Evolutionary conservation across 1,140 invertebrate species (phyloP).

Genomic region (Rhizoglyphus robini): DNA sequence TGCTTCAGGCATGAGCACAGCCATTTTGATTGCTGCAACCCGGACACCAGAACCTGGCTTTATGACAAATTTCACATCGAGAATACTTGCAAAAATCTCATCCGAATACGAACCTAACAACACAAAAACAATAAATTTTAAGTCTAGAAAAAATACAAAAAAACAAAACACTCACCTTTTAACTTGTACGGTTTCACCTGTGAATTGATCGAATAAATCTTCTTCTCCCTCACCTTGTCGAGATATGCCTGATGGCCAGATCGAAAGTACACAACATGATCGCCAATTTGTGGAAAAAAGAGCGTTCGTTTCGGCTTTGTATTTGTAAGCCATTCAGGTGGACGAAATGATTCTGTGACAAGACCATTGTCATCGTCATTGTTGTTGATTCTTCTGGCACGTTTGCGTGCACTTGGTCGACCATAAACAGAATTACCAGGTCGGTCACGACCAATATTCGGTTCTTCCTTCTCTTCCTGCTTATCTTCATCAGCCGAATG

Average conservation of each 20-base stretch:
- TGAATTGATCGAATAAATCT: constrained; percentile 52
- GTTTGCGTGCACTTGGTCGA: too few relatives aligned
- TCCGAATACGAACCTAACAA: constrained; percentile 40
- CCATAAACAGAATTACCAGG: background rate
- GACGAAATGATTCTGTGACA: constrained; percentile 53
- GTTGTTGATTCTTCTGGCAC: background rate
- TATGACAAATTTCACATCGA: constrained; percentile 86
- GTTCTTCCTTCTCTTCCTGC: too few relatives aligned
- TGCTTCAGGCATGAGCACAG: constrained; percentile 52
- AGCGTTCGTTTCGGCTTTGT: constrained; percentile 79
- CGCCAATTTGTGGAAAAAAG: constrained; percentile 96
- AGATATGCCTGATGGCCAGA: constrained; percentile 78
- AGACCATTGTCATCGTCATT: background rate
- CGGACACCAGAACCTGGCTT: constrained; percentile 45
- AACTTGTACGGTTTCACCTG: background rate
- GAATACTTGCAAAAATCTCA: constrained; percentile 77
- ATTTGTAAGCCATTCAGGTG: constrained; percentile 78
- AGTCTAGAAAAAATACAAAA: too few relatives aligned
- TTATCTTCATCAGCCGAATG: background rate
- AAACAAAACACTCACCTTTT: too few relatives aligned
- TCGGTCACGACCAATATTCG: background rate
- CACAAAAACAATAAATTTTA: too few relatives aligned
- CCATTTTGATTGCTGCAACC: constrained; percentile 72
- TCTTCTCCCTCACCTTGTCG: constrained; percentile 67
- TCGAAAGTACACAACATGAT: constrained; percentile 76